Evolutionary conservation across 2,888 invertebrate genomes (phyloP), one percentile per base, ranked within the genome.

Genomic region (Ectropis crepuscularia): DNA sequence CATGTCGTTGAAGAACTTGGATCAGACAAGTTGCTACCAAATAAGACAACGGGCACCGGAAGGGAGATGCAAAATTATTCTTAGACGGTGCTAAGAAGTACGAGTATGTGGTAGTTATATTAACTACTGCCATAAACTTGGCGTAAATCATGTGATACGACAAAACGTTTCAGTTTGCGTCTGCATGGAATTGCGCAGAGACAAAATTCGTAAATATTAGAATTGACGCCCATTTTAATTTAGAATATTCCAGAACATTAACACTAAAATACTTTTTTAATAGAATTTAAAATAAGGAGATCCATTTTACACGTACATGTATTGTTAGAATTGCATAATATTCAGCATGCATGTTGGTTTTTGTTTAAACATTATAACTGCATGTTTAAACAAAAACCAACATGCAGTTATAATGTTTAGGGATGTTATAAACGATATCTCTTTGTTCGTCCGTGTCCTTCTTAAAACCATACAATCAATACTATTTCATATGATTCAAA

Each of bases 111-210:
- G 39, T 41, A 37, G 51, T 46, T 53, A 57, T 47, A 41, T 28
- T 68, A 66, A 60, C 38, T 68, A 69, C 70, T 63, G 72, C 69
- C 72, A 71, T 76, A 74, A 72, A 75, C 67, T 58, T 57, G 53
- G 64, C 72, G 73, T 78, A 79, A 80, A 80, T 82, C 74, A 80
- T 76, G 75, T 79, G 76, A 79, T 78, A 73, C 68, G 73, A 75
- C 74, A 77, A 74, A 78, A 74, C 74, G 53, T 57, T 57, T 36
- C 28, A 43, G 54, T 49, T 38, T 49, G 45, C 16, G 28, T 43
- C 38, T 36, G 42, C 11, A 50, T n/a, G 36, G 39, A 37, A 46
- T 55, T 46, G 43, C 16, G 36, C 6, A 41, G 16, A 41, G 0
- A 1, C 6, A 39, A 4, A 39, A 41, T 10, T 28, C 41, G 41